Base-by-base conservation (phyloP, 2,797 vertebrate species). In the Microchirus variegatus region DNA sequence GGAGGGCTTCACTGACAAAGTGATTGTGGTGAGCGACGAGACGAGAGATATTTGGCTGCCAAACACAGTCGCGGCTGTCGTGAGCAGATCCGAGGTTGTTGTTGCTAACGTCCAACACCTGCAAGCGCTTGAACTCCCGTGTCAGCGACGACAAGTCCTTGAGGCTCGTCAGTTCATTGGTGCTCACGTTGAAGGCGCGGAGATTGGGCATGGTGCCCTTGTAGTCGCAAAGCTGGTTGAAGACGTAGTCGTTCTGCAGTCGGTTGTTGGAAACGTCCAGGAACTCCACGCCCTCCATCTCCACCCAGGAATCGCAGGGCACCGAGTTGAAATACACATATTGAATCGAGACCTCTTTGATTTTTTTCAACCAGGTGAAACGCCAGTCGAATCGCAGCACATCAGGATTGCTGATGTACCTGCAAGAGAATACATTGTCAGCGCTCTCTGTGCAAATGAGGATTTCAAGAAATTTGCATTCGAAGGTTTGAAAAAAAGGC, bases 391-490 rank as follows among this genome's bases (percentile, higher is more conserved):
- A 96, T 0, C 93, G 88, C 56, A 96, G 77, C 43, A 96, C 70
- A 22, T 96, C 95, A 0, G 95, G 95, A 81, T 96, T 96, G 71
- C 93, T 96, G 77, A 96, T 95, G 48, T 95, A 95, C 90, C 91
- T 94, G 31, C 13, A 80, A 62, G 58, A 69, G 59, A 66, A 31
- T 3, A 31, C 6, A 4, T 31, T 4, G 2, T 31, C 7, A 31
- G 31, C 7, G 5, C 7, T 31, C 31, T 31, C 31, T 6, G 31
- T 31, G 31, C 31, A 31, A 31, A 31, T 31, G 5, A 22, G 22
- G 5, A 22, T 31, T 5, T 31, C 31, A 31, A 7, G 7, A 1
- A 5, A 6, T 31, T 6, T 8, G 31, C 7, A 8, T 31, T 31
- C 6, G 31, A 31, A 31, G 31, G 31, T 31, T 22, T 22, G 22